Base-by-base conservation (phyloP, 64 coral and sea anemone species). In the Acropora yongei region DNA sequence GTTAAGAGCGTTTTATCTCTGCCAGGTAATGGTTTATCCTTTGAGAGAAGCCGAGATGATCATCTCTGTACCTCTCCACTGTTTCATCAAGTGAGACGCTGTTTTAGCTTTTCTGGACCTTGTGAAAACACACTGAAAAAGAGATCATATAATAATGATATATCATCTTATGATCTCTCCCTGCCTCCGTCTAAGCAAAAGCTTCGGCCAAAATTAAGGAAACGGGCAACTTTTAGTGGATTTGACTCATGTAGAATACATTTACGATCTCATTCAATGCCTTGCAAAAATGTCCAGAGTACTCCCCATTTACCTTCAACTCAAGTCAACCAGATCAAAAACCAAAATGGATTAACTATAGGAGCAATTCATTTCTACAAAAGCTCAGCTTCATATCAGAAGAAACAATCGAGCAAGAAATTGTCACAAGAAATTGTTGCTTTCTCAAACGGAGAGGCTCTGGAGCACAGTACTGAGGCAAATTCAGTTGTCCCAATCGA, bases 161-260 rank as follows among this genome's bases (percentile, higher is more conserved):
- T 80, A 0, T 9, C 91, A 2, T 63, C 51, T 7, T 63, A 55
- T 69, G 74, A 95, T 7, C 49, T 77, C 0, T 41, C 93, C 11
- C 93, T 90, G 16, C 96, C 96, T 1, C 93, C 90, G 49, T 44
- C 83, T 13, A 98, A 98, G 75, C 96, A 88, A 47, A 95, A 98
- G 78, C 80, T 88, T 20, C 66, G 87, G 65, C 74, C 48, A 30
- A 78, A 72, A 11, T n/a, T 98, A 47, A 89, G 79, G 57, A 95
- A 93, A 86, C 88, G 87, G 10, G 91, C 96, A 14, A 88, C 96
- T 4, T 98, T 98, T 71, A 95, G 85, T 91, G 96, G 96, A 0
- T 92, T 90, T 76, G 96, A 98, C 20, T 98, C 93, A 10, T 76
- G 55, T 10, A 98, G 75, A 57, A 53, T 92, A 19, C 48, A 42